A percentile compares a stretch with the other conserved stretches of the same genome.
phyloP scores from a whole-genome alignment of 2,113 vertebrate species.

The Nipponia nippon region DNA sequence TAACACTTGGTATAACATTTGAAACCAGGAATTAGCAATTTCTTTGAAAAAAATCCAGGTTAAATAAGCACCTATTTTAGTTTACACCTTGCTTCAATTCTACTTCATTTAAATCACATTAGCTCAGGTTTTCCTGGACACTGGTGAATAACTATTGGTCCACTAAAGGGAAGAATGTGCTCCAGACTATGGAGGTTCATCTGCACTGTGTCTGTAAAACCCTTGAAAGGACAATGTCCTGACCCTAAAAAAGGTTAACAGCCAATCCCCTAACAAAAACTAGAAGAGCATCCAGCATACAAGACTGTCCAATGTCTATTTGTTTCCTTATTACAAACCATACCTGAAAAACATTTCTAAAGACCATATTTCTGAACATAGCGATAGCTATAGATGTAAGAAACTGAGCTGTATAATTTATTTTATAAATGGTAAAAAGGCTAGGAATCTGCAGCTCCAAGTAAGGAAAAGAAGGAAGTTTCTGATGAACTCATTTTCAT shows the following conservation, averaged over 20 bases:
- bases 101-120: not conserved
- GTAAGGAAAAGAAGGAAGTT: not conserved
- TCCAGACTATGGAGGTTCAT: not conserved
- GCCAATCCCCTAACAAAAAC: not conserved
- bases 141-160: not conserved
- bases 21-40: not conserved
- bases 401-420: not conserved
- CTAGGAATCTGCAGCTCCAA: not conserved
- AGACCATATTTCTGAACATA: not conserved
- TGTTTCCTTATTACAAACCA: not conserved
- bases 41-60: not conserved
- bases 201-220: not conserved
- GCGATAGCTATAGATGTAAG: not conserved
- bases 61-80: not conserved
- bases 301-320: not conserved
- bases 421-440: not conserved
- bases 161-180: not conserved
- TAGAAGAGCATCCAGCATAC: not conserved
- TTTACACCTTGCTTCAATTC: not conserved
- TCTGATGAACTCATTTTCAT: not conserved
- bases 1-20: not conserved
- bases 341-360: not conserved
- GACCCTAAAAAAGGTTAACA: not conserved
- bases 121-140: not conserved
- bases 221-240: not conserved